Evolutionary conservation across 2,888 invertebrate genomes (phyloP), one percentile per base, ranked within the genome.

Genomic region (Emmelina monodactyla): DNA sequence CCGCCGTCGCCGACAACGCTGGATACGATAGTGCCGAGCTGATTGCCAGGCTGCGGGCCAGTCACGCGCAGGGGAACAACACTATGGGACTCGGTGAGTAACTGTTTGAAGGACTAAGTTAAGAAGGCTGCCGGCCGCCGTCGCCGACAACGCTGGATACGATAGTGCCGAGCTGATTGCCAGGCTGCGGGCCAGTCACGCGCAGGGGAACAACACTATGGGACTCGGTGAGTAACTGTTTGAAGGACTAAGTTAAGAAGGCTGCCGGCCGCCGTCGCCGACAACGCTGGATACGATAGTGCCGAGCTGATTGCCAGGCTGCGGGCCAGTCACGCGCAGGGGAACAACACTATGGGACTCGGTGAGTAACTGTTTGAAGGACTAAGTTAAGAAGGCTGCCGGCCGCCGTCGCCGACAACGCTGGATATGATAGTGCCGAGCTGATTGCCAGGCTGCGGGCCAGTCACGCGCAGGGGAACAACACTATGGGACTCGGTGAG

Each of bases 231-330:
- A 76, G 83, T 58, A 13, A n/a, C n/a, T n/a, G n/a, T n/a, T n/a
- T n/a, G n/a, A n/a, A n/a, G n/a, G n/a, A n/a, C n/a, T n/a, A n/a
- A n/a, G n/a, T n/a, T 99, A 31, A 85, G 90, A 40, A 86, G 94
- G 51, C 80, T 99, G 49, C 99, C 99, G 1, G 93, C 92, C 14
- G 92, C 93, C 37, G 97, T 99, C 44, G 96, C 97, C 22, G 99
- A 99, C 70, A 99, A 99, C 76, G 99, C 94, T 38, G 99, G 99
- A 39, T 97, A 92, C 64, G 99, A 99, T 81, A 96, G 97, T 30
- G 94, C 97, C 1, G 94, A 97, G 53, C 83, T 97, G 42, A 83
- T 99, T 37, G 89, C 95, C n/a, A 87, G 94, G 50, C 83, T 99
- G 40, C 82, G 96, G 44, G 97, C 99, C 6, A 85, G 87, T 6